Percentiles rank a stretch among this genome's conserved stretches.
Conservation (phyloP, 2,113 vertebrate genomes). For the Epinephelus cyanopodus region DNA sequence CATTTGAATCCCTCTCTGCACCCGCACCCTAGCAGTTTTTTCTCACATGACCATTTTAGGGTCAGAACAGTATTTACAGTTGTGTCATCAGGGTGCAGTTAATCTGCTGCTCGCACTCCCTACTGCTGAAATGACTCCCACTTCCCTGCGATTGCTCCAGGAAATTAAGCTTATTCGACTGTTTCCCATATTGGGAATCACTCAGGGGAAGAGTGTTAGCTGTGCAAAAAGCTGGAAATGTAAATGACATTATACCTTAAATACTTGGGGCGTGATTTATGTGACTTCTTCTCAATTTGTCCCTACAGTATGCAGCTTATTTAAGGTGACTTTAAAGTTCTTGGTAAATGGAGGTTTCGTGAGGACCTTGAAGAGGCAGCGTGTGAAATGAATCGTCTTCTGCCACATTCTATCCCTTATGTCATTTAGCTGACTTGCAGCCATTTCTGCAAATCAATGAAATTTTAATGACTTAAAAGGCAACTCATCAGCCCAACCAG, state of each 20-base stretch:
- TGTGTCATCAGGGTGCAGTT: conserved; percentile 30
- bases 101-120: conserved; percentile 22
- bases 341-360: conserved; percentile 20
- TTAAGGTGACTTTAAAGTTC: conserved; percentile 13
- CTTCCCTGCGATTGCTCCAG: conserved; percentile 13
- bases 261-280: conserved; percentile 26
- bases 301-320: conserved; percentile 3
- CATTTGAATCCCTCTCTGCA: conserved; percentile 11
- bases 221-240: conserved; percentile 1
- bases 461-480: conserved; percentile 72
- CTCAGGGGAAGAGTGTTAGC: conserved; percentile 20
- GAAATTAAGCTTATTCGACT: conserved; percentile 28
- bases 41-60: background rate
- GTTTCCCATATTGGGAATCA: conserved; percentile 27
- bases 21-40: background rate
- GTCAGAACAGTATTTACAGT: conserved; percentile 29
- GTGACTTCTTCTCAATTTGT: conserved; percentile 17
- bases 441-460: conserved; percentile 67
- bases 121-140: conserved; percentile 15
- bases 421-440: conserved; percentile 62
- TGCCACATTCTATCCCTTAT: conserved; percentile 23
- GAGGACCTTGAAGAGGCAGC: conserved; percentile 50
- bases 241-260: conserved; percentile 33
- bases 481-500: conserved; percentile 56
- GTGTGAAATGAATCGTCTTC: conserved; percentile 59